Evolutionary conservation across 2,888 invertebrate genomes (phyloP).

Genomic region (Cerastis rubricosa): DNA sequence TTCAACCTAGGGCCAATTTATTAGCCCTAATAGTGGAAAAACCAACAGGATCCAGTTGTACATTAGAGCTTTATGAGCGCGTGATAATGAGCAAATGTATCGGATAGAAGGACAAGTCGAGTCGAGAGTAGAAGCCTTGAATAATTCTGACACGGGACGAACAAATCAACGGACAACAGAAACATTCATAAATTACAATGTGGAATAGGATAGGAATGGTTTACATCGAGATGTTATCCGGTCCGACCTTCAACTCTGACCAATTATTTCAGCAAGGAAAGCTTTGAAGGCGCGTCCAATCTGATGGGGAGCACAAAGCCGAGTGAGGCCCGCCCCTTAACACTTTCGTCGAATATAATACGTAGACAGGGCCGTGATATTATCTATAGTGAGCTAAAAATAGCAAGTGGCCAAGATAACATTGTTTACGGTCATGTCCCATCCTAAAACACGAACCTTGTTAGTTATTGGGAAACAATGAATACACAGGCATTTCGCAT

Average conservation of each 20-base stretch:
- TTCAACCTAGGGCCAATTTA: slow-evolving; percentile 59
- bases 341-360: slow-evolving; percentile 52
- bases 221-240: slow-evolving; percentile 54
- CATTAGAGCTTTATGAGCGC: slow-evolving; percentile 45
- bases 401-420: slow-evolving; percentile 60
- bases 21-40: slow-evolving; percentile 57
- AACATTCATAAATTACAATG: slow-evolving; percentile 35
- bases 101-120: slow-evolving; percentile 37
- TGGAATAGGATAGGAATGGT: slow-evolving; percentile 44
- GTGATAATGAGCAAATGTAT: slow-evolving; percentile 48
- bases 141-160: slow-evolving; percentile 25
- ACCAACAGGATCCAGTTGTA: slow-evolving; percentile 43
- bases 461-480: slow-evolving; percentile 46
- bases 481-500: slow-evolving; percentile 9
- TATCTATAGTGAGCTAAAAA: slow-evolving; percentile 62
- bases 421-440: slow-evolving; percentile 51
- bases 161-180: slow-evolving; percentile 33
- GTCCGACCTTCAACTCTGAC: slow-evolving; percentile 43
- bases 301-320: slow-evolving; percentile 41
- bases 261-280: slow-evolving; percentile 60
- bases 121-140: slow-evolving; percentile 17
- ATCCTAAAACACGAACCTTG: slow-evolving; percentile 40
- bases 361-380: slow-evolving; percentile 54
- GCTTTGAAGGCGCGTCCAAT: slow-evolving; percentile 47
- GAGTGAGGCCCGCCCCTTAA: slow-evolving; percentile 37